Evolutionary conservation across 2,888 invertebrate genomes (phyloP), one percentile per base, ranked within the genome.

Genomic region (Metacarcinus magister): DNA sequence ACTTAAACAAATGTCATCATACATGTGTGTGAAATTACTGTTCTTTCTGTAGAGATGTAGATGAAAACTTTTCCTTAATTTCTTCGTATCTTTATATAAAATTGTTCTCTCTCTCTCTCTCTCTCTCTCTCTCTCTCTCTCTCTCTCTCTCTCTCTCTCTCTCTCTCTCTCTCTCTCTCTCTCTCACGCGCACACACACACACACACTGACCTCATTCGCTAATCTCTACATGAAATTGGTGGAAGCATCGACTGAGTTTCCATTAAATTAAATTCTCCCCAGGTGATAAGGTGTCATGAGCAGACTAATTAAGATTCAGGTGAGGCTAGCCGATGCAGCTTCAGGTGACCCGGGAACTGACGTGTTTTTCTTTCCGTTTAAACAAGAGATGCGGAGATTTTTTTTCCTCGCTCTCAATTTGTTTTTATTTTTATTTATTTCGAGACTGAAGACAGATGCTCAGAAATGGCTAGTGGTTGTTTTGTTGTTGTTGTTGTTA

Each of bases 221-320:
- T 82, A 82, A 82, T 82, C 82, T 82, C 4, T 82, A 82, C 32
- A 32, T 82, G 32, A 82, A 82, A 82, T 82, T 82, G 82, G 82
- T 82, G 32, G 82, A 82, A 82, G 82, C 32, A 0, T 82, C 82
- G 82, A 82, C 32, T 32, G 82, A 32, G 82, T 82, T 82, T 82
- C 82, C 82, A 28, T n/a, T 32, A 82, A 32, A 82, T 82, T 28
- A 4, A 32, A 82, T 32, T 82, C 32, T 82, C 4, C 28, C 32
- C 82, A 82, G 82, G 82, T 82, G 82, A 82, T 82, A 32, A 82
- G 82, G 2, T 82, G 82, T 82, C 82, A 82, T 82, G 82, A 32
- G 82, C 82, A 82, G 82, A 32, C 82, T 82, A 82, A 82, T 82
- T 82, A 82, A 82, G 7, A 82, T 32, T 28, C 13, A 32, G 82